Conservation (phyloP, 2,888 invertebrate species). For the Unio pictorum region DNA sequence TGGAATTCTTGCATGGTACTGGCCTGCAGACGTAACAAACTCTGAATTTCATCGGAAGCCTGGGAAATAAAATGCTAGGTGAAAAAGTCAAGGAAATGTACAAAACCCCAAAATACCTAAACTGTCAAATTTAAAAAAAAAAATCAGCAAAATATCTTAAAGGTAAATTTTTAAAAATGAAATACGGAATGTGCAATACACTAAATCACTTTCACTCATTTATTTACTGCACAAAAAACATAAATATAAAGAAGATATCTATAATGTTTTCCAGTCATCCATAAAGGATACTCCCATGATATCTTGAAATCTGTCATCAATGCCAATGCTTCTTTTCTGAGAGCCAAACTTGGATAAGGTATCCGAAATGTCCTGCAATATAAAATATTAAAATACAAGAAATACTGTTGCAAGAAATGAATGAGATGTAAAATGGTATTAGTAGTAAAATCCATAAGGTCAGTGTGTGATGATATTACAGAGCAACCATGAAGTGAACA, state of each 20-base stretch:
- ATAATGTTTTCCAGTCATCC: not conserved
- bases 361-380: constrained; percentile 56
- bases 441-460: too few relatives aligned
- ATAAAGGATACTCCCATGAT: constrained; percentile 66
- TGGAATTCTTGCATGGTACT: constrained; percentile 60
- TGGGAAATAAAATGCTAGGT: constrained; percentile 49
- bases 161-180: too few relatives aligned
- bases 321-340: constrained; percentile 41
- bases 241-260: not conserved
- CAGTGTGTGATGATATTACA: too few relatives aligned
- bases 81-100: too few relatives aligned
- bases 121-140: too few relatives aligned
- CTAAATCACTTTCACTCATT: too few relatives aligned
- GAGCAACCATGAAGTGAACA: too few relatives aligned
- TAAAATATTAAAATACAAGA: constrained; percentile 4
- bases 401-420: not conserved
- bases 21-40: constrained; percentile 55
- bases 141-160: too few relatives aligned
- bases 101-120: too few relatives aligned
- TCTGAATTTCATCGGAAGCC: constrained; percentile 63
- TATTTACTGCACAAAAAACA: not conserved
- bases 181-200: too few relatives aligned
- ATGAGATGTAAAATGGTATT: not conserved
- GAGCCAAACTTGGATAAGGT: constrained; percentile 55
- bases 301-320: constrained; percentile 64